Conservation (phyloP, 2,888 invertebrate species). For the Eutolmus rufibarbis region DNA sequence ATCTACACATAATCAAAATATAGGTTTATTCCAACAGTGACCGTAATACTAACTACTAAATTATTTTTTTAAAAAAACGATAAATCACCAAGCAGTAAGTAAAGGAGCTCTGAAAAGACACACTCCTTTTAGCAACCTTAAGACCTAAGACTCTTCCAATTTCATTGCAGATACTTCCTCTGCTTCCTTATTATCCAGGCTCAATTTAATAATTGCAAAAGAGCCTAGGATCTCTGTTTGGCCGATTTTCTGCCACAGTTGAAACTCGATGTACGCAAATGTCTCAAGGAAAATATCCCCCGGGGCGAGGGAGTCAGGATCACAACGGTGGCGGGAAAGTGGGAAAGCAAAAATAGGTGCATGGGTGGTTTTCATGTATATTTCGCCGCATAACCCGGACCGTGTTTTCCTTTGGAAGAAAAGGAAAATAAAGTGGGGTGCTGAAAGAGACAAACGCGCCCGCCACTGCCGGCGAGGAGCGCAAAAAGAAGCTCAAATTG, state of each 20-base stretch:
- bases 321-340: not conserved
- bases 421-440: not conserved
- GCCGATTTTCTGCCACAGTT: not conserved
- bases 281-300: not conserved
- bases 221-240: not conserved
- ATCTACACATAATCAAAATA: no score
- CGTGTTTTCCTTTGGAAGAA: not conserved
- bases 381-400: not conserved
- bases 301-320: not conserved
- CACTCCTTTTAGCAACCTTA: not conserved
- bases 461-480: not conserved
- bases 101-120: not conserved
- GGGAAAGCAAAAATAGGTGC: not conserved
- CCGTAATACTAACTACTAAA: not conserved
- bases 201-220: not conserved
- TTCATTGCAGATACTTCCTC: not conserved
- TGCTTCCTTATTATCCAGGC: not conserved
- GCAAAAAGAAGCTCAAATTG: not conserved
- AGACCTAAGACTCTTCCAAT: not conserved
- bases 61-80: not conserved
- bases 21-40: not conserved
- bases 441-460: not conserved
- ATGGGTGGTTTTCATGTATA: not conserved
- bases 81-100: not conserved
- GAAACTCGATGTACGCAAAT: not conserved